Evolutionary conservation across 2,113 vertebrate species (phyloP).

Genomic region (Panthera leo): DNA sequence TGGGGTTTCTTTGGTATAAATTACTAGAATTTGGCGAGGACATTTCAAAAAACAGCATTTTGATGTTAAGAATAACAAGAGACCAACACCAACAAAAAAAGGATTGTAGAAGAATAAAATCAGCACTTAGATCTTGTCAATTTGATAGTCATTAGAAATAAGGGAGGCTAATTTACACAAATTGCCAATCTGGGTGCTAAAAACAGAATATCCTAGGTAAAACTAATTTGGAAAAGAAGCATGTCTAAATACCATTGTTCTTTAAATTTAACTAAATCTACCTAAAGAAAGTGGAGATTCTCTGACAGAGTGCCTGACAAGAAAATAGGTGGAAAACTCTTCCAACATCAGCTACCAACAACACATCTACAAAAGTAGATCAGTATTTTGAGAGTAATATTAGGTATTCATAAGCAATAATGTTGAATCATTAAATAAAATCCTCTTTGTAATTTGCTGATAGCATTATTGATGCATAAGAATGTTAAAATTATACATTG

Average conservation of each 20-base stretch:
- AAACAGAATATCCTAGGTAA: background rate
- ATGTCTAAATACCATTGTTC: background rate
- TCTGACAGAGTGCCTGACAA: background rate
- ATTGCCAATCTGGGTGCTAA: slow-evolving; percentile 53
- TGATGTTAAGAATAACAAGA: background rate
- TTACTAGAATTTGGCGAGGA: background rate
- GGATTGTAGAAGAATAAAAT: background rate
- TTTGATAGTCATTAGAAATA: slow-evolving; percentile 26
- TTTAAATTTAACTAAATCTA: slow-evolving; percentile 48
- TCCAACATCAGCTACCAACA: background rate
- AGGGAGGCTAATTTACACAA: slow-evolving; percentile 53
- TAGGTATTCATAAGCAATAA: background rate
- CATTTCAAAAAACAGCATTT: background rate
- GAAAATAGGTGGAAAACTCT: background rate
- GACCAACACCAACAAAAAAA: background rate
- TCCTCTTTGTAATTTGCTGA: background rate
- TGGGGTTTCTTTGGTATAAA: background rate
- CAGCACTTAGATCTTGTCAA: background rate
- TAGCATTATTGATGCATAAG: background rate
- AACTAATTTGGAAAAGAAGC: background rate
- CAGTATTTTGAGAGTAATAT: background rate
- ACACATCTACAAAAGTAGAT: background rate
- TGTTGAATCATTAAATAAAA: background rate
- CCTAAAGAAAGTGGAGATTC: background rate
- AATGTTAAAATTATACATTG: background rate